Percentiles rank a stretch among this genome's conserved stretches.
Evolutionary conservation across 1,140 invertebrate genomes (phyloP).

Genomic region (Tachypleus tridentatus): DNA sequence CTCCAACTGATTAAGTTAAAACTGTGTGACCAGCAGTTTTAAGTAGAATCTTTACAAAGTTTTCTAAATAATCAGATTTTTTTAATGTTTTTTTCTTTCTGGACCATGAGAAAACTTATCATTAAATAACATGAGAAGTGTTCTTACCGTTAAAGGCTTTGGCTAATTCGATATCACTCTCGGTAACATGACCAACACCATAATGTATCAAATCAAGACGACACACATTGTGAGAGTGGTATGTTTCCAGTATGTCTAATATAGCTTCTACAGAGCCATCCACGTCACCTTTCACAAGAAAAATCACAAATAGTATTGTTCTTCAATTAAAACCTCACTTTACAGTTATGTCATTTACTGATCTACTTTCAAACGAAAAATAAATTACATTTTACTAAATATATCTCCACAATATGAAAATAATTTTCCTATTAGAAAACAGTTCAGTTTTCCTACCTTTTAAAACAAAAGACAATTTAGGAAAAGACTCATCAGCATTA

Average conservation of each 20-base stretch:
- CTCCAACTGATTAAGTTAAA: no score
- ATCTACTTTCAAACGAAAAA: constrained; percentile 7
- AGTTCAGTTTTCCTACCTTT: constrained; percentile 23
- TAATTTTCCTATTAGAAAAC: constrained; percentile 1
- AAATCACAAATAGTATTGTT: constrained; percentile 7
- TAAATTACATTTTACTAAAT: not conserved
- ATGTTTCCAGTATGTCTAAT: constrained; percentile 78
- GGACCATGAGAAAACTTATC: not conserved
- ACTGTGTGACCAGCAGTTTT: no score
- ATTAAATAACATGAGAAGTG: not conserved
- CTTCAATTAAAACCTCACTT: not conserved
- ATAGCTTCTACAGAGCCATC: constrained; percentile 89
- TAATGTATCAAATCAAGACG: constrained; percentile 75
- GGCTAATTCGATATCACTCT: constrained; percentile 75
- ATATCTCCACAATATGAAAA: not conserved
- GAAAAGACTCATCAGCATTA: constrained; percentile 31
- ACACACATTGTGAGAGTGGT: constrained; percentile 58
- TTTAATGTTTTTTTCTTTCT: no score
- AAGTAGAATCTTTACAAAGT: no score
- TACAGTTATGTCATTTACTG: not conserved
- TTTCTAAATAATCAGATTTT: no score
- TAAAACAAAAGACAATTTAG: constrained; percentile 27
- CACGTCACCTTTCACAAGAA: constrained; percentile 48
- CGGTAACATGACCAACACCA: constrained; percentile 71
- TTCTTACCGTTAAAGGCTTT: constrained; percentile 56